Percentiles rank a stretch among this genome's conserved stretches.
Evolutionary conservation across 2,888 invertebrate genomes (phyloP).

Genomic region (Cristatella mucedo): DNA sequence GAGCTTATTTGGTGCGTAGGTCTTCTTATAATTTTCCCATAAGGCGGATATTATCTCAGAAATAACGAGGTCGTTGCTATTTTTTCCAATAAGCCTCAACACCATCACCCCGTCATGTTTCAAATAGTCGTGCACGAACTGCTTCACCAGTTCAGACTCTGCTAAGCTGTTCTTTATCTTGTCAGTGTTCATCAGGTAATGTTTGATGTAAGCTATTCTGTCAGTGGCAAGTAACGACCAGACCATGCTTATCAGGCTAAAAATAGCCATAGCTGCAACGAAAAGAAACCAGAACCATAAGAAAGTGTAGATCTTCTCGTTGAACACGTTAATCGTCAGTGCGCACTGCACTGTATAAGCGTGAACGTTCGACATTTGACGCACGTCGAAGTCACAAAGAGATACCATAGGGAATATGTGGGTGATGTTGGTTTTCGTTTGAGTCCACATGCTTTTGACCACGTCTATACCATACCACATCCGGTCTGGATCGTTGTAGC

Average conservation of each 20-base stretch:
- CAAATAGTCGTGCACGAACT: conserved; percentile 27
- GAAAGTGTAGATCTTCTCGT: conserved; percentile 31
- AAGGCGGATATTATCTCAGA: conserved; percentile 22
- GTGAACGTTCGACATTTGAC: conserved; percentile 12
- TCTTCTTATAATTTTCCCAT: conserved; percentile 25
- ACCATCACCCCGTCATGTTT: conserved; percentile 33
- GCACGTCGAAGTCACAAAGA: conserved; percentile 20
- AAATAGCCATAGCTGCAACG: conserved; percentile 25
- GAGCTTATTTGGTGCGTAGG: conserved; percentile 7
- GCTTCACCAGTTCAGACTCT: conserved; percentile 17
- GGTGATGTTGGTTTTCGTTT: too few relatives aligned
- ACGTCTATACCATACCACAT: too few relatives aligned
- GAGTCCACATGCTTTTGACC: too few relatives aligned
- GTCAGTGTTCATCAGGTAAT: conserved; percentile 24
- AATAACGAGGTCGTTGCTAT: conserved; percentile 30
- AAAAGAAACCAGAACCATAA: conserved; percentile 34
- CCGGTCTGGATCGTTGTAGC: conserved; percentile 10
- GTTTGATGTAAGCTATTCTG: conserved; percentile 23
- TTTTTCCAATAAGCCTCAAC: conserved; percentile 30
- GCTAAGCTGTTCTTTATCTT: conserved; percentile 21
- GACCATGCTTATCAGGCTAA: conserved; percentile 22
- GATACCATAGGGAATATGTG: conserved; percentile 38
- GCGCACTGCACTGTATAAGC: conserved; percentile 30
- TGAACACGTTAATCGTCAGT: conserved; percentile 30
- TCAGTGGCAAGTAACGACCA: conserved; percentile 23